These are phyloP conservation scores for Hoplias malabaricus DNA, from an alignment of 2,113 vertebrate genomes.

Conservation along the genomic window DNA sequence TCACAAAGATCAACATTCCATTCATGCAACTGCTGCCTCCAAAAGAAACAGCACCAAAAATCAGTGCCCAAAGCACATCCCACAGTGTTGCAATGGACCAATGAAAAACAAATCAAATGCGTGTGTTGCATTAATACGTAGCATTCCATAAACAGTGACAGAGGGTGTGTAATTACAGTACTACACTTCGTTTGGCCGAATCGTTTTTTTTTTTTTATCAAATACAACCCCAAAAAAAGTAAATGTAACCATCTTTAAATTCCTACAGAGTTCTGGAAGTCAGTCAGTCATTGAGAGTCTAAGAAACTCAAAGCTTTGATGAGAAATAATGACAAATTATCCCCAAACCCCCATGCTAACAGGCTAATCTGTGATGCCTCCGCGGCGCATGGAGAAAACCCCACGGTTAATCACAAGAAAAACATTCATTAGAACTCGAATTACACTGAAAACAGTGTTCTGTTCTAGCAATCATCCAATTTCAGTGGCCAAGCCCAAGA, in stretches of 20 bases:
- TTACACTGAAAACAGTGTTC: neutral
- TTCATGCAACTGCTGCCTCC: conserved; percentile 6
- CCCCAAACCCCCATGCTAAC: neutral
- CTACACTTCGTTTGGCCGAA: too few relatives aligned
- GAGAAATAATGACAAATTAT: neutral
- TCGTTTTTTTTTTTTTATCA: too few relatives aligned
- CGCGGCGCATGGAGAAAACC: neutral
- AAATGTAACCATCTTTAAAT: too few relatives aligned
- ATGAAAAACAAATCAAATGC: neutral
- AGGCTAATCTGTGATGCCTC: neutral
- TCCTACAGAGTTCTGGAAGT: neutral
- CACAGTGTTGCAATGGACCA: neutral
- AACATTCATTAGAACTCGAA: neutral
- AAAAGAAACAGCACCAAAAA: neutral
- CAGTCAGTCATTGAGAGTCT: neutral
- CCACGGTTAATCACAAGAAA: neutral
- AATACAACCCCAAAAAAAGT: too few relatives aligned
- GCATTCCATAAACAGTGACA: neutral
- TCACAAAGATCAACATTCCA: neutral
- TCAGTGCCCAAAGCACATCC: neutral
- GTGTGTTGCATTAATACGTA: neutral
- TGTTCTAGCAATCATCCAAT: neutral
- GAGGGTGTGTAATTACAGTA: too few relatives aligned
- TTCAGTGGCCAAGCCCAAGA: neutral
- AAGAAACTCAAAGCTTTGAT: neutral